These are phyloP conservation scores for Mycetomoellerius zeteki DNA, from an alignment of 1,140 invertebrate genomes.

Conservation along the genomic window DNA sequence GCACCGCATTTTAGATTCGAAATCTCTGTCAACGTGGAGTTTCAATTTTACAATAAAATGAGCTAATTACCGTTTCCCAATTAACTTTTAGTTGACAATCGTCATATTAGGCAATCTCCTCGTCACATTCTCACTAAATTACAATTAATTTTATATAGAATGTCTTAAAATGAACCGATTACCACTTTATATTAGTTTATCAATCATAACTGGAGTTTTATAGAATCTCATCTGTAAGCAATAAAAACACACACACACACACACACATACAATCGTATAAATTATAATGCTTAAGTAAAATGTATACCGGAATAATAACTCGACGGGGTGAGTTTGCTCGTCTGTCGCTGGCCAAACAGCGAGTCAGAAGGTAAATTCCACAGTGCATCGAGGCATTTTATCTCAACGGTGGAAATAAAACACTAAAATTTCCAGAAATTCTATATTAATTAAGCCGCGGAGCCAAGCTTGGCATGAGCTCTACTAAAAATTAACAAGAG, in stretches of 20 bases:
- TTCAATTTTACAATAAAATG: slow-evolving; percentile 55
- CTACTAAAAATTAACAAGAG: slow-evolving; percentile 60
- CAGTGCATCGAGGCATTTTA: slow-evolving; percentile 58
- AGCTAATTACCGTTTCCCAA: slow-evolving; percentile 40
- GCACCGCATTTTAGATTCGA: slow-evolving; percentile 47
- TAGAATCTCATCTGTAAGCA: slow-evolving; percentile 3
- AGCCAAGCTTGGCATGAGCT: slow-evolving; percentile 43
- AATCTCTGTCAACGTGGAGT: slow-evolving; percentile 63
- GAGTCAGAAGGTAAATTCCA: slow-evolving; percentile 65
- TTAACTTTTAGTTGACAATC: slow-evolving; percentile 48
- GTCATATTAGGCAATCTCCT: slow-evolving; percentile 9
- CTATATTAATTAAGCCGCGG: slow-evolving; percentile 70
- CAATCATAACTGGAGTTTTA: background rate
- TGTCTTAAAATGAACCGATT: background rate
- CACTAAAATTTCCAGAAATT: slow-evolving; percentile 50
- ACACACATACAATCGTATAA: slow-evolving; percentile 10
- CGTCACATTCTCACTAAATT: background rate
- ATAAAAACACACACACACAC: background rate
- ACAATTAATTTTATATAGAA: background rate
- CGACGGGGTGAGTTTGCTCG: slow-evolving; percentile 20
- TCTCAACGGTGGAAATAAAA: slow-evolving; percentile 64
- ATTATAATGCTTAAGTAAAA: slow-evolving; percentile 57
- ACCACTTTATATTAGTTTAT: background rate
- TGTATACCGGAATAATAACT: slow-evolving; percentile 37
- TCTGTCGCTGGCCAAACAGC: slow-evolving; percentile 62